phyloP scores from a whole-genome alignment of 2,113 vertebrate genomes.

The Coracopsis vasa region DNA sequence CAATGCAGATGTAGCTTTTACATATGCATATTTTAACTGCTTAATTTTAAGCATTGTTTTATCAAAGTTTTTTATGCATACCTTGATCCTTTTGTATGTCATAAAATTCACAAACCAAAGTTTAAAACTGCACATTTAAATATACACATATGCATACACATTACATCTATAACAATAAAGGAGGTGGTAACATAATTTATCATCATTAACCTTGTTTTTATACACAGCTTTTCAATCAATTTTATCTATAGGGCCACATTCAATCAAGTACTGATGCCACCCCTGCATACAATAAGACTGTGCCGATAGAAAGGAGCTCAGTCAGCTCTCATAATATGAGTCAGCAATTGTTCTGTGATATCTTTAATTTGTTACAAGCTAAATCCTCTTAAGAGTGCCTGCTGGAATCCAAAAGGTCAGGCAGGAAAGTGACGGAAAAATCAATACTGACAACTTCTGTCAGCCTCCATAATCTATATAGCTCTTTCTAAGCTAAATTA shows the following conservation, averaged over 20 bases:
- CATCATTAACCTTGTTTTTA: neutral
- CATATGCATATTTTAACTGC: neutral
- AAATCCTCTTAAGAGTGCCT: conserved; percentile 18
- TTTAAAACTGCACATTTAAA: neutral
- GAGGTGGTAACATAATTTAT: neutral
- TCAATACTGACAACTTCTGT: conserved; percentile 54
- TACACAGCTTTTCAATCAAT: neutral
- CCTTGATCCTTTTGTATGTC: neutral
- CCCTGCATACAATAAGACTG: neutral
- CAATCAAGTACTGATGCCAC: neutral
- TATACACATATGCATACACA: neutral
- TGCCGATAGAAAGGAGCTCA: neutral
- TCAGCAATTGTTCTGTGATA: conserved; percentile 47
- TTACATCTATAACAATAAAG: neutral
- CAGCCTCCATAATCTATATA: conserved; percentile 15
- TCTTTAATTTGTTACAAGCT: conserved; percentile 58
- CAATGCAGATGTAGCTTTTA: neutral
- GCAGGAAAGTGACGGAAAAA: conserved; percentile 41
- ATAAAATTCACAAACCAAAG: neutral
- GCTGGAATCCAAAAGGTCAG: conserved; percentile 51
- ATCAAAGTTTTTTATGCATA: neutral
- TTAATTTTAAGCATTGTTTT: neutral
- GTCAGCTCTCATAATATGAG: neutral
- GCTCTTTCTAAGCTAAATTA: conserved; percentile 45
- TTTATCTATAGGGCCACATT: neutral